Conservation (phyloP, 2,888 invertebrate genomes). For the Xestia ashworthii region DNA sequence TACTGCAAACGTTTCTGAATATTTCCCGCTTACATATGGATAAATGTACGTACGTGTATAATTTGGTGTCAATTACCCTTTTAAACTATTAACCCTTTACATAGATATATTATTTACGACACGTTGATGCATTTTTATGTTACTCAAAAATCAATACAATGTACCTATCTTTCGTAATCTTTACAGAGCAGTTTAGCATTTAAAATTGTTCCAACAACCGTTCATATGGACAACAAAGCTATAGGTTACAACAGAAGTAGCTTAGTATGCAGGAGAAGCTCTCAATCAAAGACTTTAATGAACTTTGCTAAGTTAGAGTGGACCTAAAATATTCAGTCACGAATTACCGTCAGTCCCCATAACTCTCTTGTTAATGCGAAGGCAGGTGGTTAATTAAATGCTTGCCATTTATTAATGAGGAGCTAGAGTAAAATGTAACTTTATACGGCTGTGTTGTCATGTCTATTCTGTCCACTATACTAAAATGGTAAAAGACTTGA, state of each 20-base stretch:
- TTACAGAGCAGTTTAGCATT: not conserved
- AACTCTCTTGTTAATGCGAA: conserved; percentile 63
- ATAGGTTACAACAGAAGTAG: conserved; percentile 20
- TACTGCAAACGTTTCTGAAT: not conserved
- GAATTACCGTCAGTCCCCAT: conserved; percentile 81
- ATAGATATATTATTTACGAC: not conserved
- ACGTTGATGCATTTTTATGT: conserved; percentile 4
- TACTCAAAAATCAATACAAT: conserved; percentile 14
- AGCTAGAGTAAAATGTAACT: conserved; percentile 37
- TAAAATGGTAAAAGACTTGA: conserved; percentile 15
- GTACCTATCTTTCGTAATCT: not conserved
- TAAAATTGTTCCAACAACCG: not conserved
- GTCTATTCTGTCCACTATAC: not conserved
- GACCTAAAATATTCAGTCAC: conserved; percentile 87
- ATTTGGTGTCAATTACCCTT: not conserved
- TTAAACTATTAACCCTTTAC: not conserved
- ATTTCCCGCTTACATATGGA: not conserved
- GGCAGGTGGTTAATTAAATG: conserved; percentile 66
- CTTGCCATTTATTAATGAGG: conserved; percentile 55
- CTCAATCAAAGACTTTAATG: conserved; percentile 86
- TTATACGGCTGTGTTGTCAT: conserved; percentile 26
- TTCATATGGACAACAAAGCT: conserved; percentile 1
- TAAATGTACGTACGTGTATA: not conserved
- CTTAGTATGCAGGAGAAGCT: conserved; percentile 65
- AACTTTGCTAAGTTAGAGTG: conserved; percentile 88